phyloP scores from a whole-genome alignment of 2,888 invertebrate genomes.

The Monopis laevigella region DNA sequence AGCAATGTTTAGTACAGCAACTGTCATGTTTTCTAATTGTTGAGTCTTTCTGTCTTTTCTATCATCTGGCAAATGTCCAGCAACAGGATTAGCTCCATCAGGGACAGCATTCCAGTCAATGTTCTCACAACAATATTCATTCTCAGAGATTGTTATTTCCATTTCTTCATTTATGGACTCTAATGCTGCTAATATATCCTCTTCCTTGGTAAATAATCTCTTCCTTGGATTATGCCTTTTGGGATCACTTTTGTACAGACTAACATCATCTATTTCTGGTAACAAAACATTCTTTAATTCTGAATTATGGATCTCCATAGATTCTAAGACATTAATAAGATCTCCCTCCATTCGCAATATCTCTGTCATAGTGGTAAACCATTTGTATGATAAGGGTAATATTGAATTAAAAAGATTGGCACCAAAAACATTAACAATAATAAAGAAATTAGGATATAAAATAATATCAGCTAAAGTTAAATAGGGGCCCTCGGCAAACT shows the following conservation, averaged over 20 bases:
- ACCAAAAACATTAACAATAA: slow-evolving; percentile 63
- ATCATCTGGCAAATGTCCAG: slow-evolving; percentile 79
- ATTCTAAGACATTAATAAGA: slow-evolving; percentile 16
- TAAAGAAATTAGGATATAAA: slow-evolving; percentile 74
- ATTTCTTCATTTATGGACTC: slow-evolving; percentile 43
- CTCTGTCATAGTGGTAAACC: slow-evolving; percentile 61
- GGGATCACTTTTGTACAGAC: slow-evolving; percentile 82
- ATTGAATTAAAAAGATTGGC: slow-evolving; percentile 32
- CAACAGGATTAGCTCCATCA: slow-evolving; percentile 76
- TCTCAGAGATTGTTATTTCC: slow-evolving; percentile 41
- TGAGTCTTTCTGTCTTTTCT: slow-evolving; percentile 82
- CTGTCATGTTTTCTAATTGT: slow-evolving; percentile 85
- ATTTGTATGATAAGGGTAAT: slow-evolving; percentile 71
- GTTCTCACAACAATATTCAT: slow-evolving; percentile 25
- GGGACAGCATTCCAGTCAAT: slow-evolving; percentile 80
- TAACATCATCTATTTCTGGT: slow-evolving; percentile 66
- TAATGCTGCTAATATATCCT: slow-evolving; percentile 74
- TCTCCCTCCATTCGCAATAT: slow-evolving; percentile 26
- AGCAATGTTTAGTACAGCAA: slow-evolving; percentile 78
- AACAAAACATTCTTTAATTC: slow-evolving; percentile 34
- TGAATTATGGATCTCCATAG: slow-evolving; percentile 12
- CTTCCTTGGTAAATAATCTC: slow-evolving; percentile 79
- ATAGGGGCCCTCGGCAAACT: slow-evolving; percentile 84
- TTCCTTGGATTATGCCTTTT: slow-evolving; percentile 78
- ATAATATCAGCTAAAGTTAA: slow-evolving; percentile 87